Evolutionary conservation across 2,113 vertebrate genomes (phyloP).

Genomic region (Pelecanoides urinatrix): DNA sequence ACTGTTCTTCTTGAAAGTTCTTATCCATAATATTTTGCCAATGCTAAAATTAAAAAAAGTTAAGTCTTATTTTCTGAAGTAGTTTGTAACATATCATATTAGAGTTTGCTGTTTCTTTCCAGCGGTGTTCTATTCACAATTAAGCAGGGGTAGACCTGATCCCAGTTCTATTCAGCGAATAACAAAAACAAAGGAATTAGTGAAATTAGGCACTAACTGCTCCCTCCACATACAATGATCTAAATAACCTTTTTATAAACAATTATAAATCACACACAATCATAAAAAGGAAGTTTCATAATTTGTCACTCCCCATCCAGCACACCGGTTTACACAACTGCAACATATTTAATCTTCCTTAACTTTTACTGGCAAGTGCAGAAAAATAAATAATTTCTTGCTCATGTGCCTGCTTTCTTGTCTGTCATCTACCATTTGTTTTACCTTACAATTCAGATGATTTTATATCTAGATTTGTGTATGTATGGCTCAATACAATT

Average conservation of each 20-base stretch:
- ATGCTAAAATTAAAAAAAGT: not conserved
- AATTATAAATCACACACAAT: not conserved
- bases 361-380: not conserved
- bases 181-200: not conserved
- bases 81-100: not conserved
- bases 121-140: not conserved
- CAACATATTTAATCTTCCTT: not conserved
- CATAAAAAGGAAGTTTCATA: not conserved
- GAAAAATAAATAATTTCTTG: not conserved
- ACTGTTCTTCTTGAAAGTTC: constrained; percentile 3
- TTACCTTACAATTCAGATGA: not conserved
- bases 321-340: not conserved
- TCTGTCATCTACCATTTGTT: not conserved
- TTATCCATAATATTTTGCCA: constrained; percentile 3
- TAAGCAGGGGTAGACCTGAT: not conserved
- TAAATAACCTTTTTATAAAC: not conserved
- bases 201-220: not conserved
- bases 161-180: not conserved
- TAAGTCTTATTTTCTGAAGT: not conserved
- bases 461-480: not conserved
- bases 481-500: not conserved
- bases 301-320: not conserved
- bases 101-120: not conserved
- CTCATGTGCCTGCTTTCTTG: not conserved
- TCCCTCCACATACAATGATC: not conserved